These are phyloP conservation scores for Sardina pilchardus DNA, from an alignment of 2,113 vertebrate genomes.

Conservation along the genomic window DNA sequence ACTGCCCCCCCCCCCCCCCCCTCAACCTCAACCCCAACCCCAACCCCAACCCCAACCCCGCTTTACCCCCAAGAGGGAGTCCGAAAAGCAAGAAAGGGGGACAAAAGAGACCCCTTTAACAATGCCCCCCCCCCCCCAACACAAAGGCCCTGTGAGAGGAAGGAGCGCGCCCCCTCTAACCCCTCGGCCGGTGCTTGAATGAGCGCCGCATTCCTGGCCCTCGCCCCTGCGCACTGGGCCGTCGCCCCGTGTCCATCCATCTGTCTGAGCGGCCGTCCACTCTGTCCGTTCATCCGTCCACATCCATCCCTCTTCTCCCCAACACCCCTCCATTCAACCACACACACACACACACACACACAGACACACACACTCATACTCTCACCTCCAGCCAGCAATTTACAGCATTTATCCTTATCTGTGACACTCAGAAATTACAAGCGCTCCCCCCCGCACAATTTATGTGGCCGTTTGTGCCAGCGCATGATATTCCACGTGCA, in stretches of 20 bases:
- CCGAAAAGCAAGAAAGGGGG: constrained; percentile 61
- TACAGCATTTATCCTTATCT: constrained; percentile 1
- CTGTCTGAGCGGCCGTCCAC: constrained; percentile 30
- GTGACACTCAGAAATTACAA: constrained; percentile 16
- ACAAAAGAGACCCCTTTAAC: constrained; percentile 66
- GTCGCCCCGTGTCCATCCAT: constrained; percentile 28
- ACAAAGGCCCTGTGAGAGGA: constrained; percentile 38
- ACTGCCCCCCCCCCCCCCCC: constrained; percentile 25
- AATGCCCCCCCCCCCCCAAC: constrained; percentile 57
- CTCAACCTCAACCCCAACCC: too few species aligned
- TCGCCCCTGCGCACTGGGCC: not conserved
- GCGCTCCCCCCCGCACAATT: not conserved
- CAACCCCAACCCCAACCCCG: not conserved
- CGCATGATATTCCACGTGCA: not conserved
- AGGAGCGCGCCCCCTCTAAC: constrained; percentile 64
- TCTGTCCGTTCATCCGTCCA: constrained; percentile 35
- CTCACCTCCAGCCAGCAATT: not conserved
- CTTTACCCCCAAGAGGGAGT: constrained; percentile 59
- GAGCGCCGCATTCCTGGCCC: constrained; percentile 67
- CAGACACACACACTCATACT: not conserved
- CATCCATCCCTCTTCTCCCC: constrained; percentile 31
- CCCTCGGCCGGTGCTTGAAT: constrained; percentile 56
- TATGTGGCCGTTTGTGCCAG: constrained; percentile 6
- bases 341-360: not conserved
- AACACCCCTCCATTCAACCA: not conserved